Evolutionary conservation across 2,888 invertebrate species (phyloP), one percentile per base, ranked within the genome.

Genomic region (Thymelicus sylvestris): DNA sequence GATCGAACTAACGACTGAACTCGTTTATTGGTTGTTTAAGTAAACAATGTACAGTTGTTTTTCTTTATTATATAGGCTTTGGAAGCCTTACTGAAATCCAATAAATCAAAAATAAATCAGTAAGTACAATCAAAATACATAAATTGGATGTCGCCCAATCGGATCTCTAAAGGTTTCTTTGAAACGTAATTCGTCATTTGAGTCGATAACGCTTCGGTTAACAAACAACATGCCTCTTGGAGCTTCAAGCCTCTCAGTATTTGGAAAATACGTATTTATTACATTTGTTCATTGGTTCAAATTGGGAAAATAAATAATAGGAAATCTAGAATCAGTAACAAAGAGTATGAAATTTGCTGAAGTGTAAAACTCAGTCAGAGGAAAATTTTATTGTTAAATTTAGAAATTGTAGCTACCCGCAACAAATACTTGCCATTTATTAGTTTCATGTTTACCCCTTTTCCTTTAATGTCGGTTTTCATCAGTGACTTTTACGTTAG

Each of bases 181-280:
- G 47, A 60, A 50, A n/a, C 39, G 67, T 67, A 61, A 52, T 61
- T 62, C 61, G 61, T 62, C n/a, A 67, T 67, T 67, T 48, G 50
- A 44, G 55, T 55, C 19, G 61, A 67, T 38, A 10, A 62, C 61
- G 67, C 67, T 31, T 67, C 41, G 39, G 50, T 67, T 61, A 50
- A 61, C 67, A 67, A 67, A 67, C 60, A 67, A 61, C 61, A n/a
- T 59, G 38, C 61, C 41, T 50, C 39, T 67, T 62, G 52, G 6
- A 59, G 31, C 59, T 38, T 13, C 13, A 13, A 38, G 59, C 59
- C n/a, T 15, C 57, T 57, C 57, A 47, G 55, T 66, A 66, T 57
- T 66, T 44, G 24, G 66, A 66, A 57, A 13, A 24, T 57, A 41
- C 15, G 50, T 48, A 19, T 67, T 48, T 67, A 60, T 67, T 67